Conservation (phyloP, 2,888 invertebrate species). For the Leucania comma region DNA sequence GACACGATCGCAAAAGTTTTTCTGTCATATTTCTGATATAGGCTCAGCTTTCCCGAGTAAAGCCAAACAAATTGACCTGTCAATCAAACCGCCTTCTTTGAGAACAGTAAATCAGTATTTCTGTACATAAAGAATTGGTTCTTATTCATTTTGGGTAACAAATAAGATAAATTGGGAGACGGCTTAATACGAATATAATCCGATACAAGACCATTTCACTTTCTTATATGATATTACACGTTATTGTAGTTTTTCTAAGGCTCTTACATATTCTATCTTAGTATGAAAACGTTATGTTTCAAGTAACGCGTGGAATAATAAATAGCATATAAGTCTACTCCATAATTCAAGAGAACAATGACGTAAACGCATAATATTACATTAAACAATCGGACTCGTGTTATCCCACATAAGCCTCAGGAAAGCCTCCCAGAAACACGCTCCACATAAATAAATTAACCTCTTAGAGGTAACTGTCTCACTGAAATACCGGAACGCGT, state of each 20-base stretch:
- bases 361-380: constrained; percentile 33
- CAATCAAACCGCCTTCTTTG: constrained; percentile 59
- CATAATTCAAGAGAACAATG: constrained; percentile 20
- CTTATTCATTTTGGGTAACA: constrained; percentile 43
- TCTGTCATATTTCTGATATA: constrained; percentile 58
- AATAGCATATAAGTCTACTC: background rate
- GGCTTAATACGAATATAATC: constrained; percentile 27
- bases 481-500: constrained; percentile 60
- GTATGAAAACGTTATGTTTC: background rate
- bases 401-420: constrained; percentile 43
- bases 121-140: constrained; percentile 57
- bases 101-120: constrained; percentile 54
- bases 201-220: constrained; percentile 11
- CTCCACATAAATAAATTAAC: constrained; percentile 60
- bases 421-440: constrained; percentile 37
- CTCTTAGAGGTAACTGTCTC: constrained; percentile 56
- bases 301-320: background rate
- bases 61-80: constrained; percentile 62
- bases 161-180: constrained; percentile 38
- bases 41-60: constrained; percentile 30
- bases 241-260: constrained; percentile 2
- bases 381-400: constrained; percentile 35
- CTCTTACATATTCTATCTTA: background rate
- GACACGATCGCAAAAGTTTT: constrained; percentile 34
- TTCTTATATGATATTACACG: constrained; percentile 6